Evolutionary conservation across 2,113 vertebrate species (phyloP), one percentile per base, ranked within the genome.

Genomic region (Ictidomys tridecemlineatus): DNA sequence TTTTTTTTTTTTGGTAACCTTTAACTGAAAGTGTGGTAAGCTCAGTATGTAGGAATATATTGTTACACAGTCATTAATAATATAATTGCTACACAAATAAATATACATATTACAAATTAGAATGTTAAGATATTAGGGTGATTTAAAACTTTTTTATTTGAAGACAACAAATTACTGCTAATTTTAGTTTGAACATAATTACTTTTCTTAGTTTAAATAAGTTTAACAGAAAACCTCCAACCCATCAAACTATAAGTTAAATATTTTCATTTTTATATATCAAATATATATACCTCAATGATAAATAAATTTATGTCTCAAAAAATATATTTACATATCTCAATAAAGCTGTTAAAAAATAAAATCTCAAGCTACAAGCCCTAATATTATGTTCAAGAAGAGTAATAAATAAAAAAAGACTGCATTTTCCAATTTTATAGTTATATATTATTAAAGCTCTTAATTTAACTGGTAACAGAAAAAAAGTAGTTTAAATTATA

Each of bases 191-290:
- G 4, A 37, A n/a, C 65, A 51, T 58, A 6, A 5, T 63, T 76
- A 77, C 10, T 51, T 78, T 86, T 97, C 22, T 93, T 90, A 63
- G 83, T 65, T 83, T 84, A n/a, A 70, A 39, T 85, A 93, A 89
- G 28, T 58, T 65, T 91, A 92, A 85, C 20, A 93, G 67, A 90
- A 78, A 90, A 67, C 48, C 28, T 48, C 30, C 22, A 65, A 48
- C 30, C 48, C 51, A 70, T 39, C 30, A 58, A 82, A 37, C 16
- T 72, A 91, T 34, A 56, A 8, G 34, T 42, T 39, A 91, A 67
- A 34, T 17, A 51, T 17, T 8, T 70, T 39, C 61, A 69, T 20
- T 72, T 91, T 82, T 70, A 4, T 56, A 39, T 42, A 34, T 39
- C 34, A 67, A 69, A 34, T 73, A 73, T 73, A 26, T 73, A 73